A percentile compares a stretch with the other conserved stretches of the same genome.
Evolutionary conservation across 2,888 invertebrate species (phyloP).

Genomic region (Leptura quadrifasciata): DNA sequence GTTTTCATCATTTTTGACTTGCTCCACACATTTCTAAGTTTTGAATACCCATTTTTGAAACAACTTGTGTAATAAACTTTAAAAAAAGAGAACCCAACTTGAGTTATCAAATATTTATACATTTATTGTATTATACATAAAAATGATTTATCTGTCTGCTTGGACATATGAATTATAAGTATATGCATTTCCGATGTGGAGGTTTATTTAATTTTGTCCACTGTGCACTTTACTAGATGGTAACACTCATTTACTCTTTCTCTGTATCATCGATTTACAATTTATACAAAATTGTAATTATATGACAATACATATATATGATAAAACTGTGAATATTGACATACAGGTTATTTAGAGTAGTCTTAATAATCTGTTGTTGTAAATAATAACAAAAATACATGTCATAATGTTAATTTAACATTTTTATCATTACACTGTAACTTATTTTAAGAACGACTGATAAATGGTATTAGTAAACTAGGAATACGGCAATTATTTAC

Average conservation of each 20-base stretch:
- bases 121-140: no score
- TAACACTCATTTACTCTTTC: constrained; percentile 40
- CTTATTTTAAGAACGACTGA: constrained; percentile 53
- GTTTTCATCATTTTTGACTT: no score
- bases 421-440: constrained; percentile 39
- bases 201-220: constrained; percentile 31
- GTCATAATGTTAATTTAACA: constrained; percentile 27
- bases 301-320: constrained; percentile 66
- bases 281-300: constrained; percentile 59
- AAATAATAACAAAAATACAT: constrained; percentile 51
- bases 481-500: constrained; percentile 47
- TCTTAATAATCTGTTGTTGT: constrained; percentile 49
- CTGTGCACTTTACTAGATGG: constrained; percentile 22
- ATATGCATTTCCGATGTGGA: no score
- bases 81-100: no score
- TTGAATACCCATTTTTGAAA: no score
- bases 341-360: constrained; percentile 68
- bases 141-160: no score
- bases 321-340: constrained; percentile 66
- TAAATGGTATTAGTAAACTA: constrained; percentile 54
- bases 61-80: no score
- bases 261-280: constrained; percentile 49
- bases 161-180: no score
- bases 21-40: no score
- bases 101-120: no score